Percentiles rank a stretch among this genome's conserved stretches.
Conservation (phyloP, 2,797 vertebrate species). For the Vultur gryphus region DNA sequence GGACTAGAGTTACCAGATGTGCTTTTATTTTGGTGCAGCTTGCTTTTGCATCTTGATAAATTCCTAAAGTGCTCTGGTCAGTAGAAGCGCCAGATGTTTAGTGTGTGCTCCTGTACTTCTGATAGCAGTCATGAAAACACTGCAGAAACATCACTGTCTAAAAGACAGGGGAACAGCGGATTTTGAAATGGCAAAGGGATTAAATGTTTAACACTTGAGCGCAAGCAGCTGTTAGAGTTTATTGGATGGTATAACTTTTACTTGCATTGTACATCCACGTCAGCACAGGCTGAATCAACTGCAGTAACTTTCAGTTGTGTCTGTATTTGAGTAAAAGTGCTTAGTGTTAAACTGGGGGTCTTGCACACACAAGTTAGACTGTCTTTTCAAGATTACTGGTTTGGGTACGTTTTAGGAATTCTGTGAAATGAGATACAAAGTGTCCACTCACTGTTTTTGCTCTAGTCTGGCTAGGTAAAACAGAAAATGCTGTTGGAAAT, state of each 20-base stretch:
- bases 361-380: not conserved
- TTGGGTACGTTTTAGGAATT: not conserved
- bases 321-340: not conserved
- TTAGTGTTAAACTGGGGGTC: not conserved
- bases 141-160: not conserved
- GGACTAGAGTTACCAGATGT: conserved; percentile 14
- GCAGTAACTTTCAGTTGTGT: not conserved
- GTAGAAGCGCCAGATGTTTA: conserved; percentile 37
- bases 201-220: not conserved
- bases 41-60: conserved; percentile 29
- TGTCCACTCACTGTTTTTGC: not conserved
- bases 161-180: not conserved
- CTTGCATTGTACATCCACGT: not conserved
- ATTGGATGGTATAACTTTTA: not conserved
- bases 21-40: conserved; percentile 38
- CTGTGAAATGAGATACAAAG: not conserved
- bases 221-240: not conserved
- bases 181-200: not conserved
- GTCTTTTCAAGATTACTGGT: not conserved
- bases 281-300: not conserved
- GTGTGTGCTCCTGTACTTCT: not conserved
- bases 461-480: not conserved
- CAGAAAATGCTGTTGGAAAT: not conserved
- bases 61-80: conserved; percentile 14
- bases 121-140: not conserved